Evolutionary conservation across 2,888 invertebrate species (phyloP).

Genomic region (Dicyrtomina minuta): DNA sequence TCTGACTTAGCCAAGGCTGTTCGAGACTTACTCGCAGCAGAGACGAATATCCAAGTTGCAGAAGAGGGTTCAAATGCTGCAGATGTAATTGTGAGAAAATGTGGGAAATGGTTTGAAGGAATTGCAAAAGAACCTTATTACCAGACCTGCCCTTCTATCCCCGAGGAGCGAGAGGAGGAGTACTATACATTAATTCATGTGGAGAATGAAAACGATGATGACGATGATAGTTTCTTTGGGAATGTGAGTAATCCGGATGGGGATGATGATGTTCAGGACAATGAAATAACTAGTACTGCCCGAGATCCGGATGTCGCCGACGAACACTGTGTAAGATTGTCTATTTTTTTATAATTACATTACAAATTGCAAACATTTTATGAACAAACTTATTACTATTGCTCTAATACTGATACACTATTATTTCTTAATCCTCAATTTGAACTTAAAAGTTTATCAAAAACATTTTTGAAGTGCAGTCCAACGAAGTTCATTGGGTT

Average conservation of each 20-base stretch:
- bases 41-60: background rate
- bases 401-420: too few relatives aligned
- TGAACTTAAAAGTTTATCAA: too few relatives aligned
- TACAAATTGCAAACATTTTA: background rate
- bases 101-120: constrained; percentile 45
- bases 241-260: constrained; percentile 43
- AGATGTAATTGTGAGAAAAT: constrained; percentile 26
- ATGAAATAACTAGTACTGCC: constrained; percentile 39
- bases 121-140: constrained; percentile 30
- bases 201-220: constrained; percentile 31
- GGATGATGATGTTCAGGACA: constrained; percentile 38
- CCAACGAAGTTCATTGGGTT: too few relatives aligned
- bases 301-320: constrained; percentile 39
- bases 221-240: constrained; percentile 41
- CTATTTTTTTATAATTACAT: background rate
- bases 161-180: constrained; percentile 29
- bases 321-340: constrained; percentile 53
- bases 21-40: background rate
- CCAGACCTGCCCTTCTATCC: constrained; percentile 13
- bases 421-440: too few relatives aligned
- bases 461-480: too few relatives aligned
- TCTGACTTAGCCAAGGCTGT: constrained; percentile 33
- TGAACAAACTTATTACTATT: too few relatives aligned
- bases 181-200: constrained; percentile 19
- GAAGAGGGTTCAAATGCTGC: background rate